Evolutionary conservation across 2,797 vertebrate species (phyloP).

Genomic region (Liparis tanakae): DNA sequence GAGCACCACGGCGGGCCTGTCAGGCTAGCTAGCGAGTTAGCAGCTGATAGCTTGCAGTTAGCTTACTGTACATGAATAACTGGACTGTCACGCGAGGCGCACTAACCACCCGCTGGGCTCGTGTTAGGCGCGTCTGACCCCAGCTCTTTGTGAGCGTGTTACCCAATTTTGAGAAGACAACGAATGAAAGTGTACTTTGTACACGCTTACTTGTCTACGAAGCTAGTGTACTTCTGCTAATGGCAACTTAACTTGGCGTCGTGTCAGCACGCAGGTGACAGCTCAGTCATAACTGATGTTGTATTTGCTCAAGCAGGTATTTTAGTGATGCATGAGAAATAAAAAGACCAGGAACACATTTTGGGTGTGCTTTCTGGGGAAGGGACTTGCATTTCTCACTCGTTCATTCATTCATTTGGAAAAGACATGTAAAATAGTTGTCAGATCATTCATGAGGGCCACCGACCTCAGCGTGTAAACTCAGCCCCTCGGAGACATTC

Average conservation of each 20-base stretch:
- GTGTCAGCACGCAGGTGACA: constrained; percentile 54
- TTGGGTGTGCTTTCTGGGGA: not conserved
- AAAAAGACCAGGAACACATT: accelerated
- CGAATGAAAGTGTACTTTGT: too few relatives aligned
- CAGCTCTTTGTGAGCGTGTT: not conserved
- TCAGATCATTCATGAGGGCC: not conserved
- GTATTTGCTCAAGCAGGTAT: not conserved
- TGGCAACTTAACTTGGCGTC: constrained; percentile 43
- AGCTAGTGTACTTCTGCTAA: constrained; percentile 41
- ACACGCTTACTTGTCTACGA: not conserved
- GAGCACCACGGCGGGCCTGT: constrained; percentile 60
- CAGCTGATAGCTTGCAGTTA: constrained; percentile 50
- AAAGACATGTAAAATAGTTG: not conserved
- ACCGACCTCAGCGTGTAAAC: not conserved
- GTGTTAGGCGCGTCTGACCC: not conserved
- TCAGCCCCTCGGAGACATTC: not conserved
- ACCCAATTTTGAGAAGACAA: not conserved
- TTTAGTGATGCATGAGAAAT: not conserved
- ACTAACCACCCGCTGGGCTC: not conserved
- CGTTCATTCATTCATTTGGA: constrained; percentile 14
- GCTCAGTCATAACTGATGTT: constrained; percentile 8
- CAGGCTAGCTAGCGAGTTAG: constrained; percentile 58
- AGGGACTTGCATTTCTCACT: not conserved
- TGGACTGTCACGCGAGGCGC: not conserved
- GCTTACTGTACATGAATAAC: constrained; percentile 20